Conservation (phyloP, 2,113 vertebrate genomes). For the Polypterus bichir region DNA sequence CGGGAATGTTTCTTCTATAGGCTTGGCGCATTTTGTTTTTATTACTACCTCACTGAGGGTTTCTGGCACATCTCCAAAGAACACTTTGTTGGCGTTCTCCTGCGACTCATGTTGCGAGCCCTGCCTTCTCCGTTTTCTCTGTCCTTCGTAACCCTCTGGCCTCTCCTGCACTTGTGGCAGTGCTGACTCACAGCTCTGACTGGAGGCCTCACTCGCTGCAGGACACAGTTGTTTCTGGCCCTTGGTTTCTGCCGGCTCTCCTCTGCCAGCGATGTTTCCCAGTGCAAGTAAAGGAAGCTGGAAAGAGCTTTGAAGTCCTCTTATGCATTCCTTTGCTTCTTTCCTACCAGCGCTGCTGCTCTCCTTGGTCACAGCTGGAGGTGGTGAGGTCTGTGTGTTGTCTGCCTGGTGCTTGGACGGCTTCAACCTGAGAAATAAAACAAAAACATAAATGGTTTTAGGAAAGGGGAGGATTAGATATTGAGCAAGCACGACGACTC, state of each 20-base stretch:
- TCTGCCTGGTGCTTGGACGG: too few relatives aligned
- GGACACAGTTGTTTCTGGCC: constrained; percentile 46
- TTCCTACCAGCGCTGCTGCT: constrained; percentile 6
- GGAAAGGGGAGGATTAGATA: too few relatives aligned
- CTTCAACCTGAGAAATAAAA: too few relatives aligned
- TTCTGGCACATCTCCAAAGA: constrained; percentile 40
- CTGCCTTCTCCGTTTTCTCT: constrained; percentile 31
- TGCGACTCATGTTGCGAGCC: constrained; percentile 30
- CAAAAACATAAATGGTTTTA: too few relatives aligned
- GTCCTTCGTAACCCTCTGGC: constrained; percentile 30
- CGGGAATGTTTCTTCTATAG: constrained; percentile 27
- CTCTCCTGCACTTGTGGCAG: constrained; percentile 35
- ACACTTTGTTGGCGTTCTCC: constrained; percentile 23
- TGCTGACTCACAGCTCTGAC: constrained; percentile 47
- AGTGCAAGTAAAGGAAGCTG: constrained; percentile 40
- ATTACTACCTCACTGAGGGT: constrained; percentile 16
- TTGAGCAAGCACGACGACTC: too few relatives aligned
- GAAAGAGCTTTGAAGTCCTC: constrained; percentile 38
- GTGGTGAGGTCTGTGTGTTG: too few relatives aligned
- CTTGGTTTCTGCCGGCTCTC: constrained; percentile 31
- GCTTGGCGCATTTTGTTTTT: constrained; percentile 21
- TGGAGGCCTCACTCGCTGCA: constrained; percentile 20
- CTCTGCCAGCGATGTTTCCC: constrained; percentile 40
- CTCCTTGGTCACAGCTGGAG: too few relatives aligned
- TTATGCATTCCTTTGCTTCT: constrained; percentile 37